A percentile compares a stretch with the other conserved stretches of the same genome.
Evolutionary conservation across 1,140 invertebrate genomes (phyloP).

Genomic region (Proctacanthus coquilletti): DNA sequence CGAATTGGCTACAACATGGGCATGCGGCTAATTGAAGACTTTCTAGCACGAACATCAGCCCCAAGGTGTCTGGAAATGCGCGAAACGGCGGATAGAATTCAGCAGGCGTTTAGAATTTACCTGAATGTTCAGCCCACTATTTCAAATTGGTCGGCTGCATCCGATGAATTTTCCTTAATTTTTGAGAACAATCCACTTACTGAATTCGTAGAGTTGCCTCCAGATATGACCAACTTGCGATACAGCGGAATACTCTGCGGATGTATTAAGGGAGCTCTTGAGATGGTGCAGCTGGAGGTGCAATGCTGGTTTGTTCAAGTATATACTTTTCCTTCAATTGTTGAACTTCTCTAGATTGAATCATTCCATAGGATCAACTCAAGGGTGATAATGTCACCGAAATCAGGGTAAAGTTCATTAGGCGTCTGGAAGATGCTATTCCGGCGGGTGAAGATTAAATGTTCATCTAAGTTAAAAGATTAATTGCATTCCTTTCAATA

Average conservation of each 20-base stretch:
- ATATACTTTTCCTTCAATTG: slow-evolving; percentile 10
- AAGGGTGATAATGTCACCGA: slow-evolving; percentile 93
- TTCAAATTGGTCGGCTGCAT: slow-evolving; percentile 82
- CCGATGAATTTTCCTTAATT: slow-evolving; percentile 92
- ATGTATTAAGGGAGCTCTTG: slow-evolving; percentile 82
- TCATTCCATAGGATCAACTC: slow-evolving; percentile 72
- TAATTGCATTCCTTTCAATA: background rate
- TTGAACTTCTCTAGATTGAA: background rate
- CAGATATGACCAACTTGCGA: slow-evolving; percentile 69
- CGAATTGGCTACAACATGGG: slow-evolving; percentile 98
- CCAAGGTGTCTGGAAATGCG: slow-evolving; percentile 87
- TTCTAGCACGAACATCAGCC: slow-evolving; percentile 79
- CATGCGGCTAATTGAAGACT: slow-evolving; percentile 92
- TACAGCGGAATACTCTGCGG: slow-evolving; percentile 94
- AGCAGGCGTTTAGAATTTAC: slow-evolving; percentile 68
- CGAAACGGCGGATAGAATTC: slow-evolving; percentile 95
- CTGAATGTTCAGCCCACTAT: slow-evolving; percentile 80
- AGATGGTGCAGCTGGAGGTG: slow-evolving; percentile 86
- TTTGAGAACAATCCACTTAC: slow-evolving; percentile 91
- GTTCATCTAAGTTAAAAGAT: slow-evolving; percentile 4
- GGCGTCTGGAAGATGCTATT: slow-evolving; percentile 91
- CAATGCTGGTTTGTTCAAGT: slow-evolving; percentile 62
- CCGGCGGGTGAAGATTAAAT: slow-evolving; percentile 93
- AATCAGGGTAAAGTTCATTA: slow-evolving; percentile 87
- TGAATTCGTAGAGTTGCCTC: slow-evolving; percentile 97